Evolutionary conservation across 2,797 vertebrate species (phyloP).

Genomic region (Lepus oiostolus): DNA sequence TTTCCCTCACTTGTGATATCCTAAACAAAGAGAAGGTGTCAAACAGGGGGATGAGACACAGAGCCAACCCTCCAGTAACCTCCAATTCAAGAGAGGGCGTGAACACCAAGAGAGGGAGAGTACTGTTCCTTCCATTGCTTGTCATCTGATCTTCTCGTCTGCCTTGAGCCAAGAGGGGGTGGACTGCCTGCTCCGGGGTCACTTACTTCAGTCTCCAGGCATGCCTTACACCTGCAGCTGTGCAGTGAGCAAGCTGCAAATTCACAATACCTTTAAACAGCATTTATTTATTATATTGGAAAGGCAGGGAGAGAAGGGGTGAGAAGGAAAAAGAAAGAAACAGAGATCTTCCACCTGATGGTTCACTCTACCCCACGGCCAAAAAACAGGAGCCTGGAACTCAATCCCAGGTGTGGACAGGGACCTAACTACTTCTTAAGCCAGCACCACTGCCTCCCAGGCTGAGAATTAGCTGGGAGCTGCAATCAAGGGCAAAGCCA

Average conservation of each 20-base stretch:
- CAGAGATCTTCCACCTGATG: no score
- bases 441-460: no score
- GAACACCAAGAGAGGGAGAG: background rate
- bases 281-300: no score
- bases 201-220: background rate
- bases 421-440: no score
- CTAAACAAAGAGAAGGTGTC: slow-evolving; percentile 11
- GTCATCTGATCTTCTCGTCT: background rate
- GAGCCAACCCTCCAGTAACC: background rate
- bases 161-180: background rate
- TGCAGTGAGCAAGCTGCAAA: background rate
- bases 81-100: background rate
- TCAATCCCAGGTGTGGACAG: no score
- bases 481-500: no score
- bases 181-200: no score
- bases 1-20: background rate
- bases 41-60: slow-evolving; percentile 1
- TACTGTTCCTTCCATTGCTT: background rate
- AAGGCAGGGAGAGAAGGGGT: no score
- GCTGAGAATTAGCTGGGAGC: no score
- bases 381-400: no score
- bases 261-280: background rate
- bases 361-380: no score
- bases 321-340: no score
- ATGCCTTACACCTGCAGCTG: rapidly evolving